These are phyloP conservation scores for Drosophila prosaltans DNA, from an alignment of 1,140 invertebrate species.

Conservation along the genomic window DNA sequence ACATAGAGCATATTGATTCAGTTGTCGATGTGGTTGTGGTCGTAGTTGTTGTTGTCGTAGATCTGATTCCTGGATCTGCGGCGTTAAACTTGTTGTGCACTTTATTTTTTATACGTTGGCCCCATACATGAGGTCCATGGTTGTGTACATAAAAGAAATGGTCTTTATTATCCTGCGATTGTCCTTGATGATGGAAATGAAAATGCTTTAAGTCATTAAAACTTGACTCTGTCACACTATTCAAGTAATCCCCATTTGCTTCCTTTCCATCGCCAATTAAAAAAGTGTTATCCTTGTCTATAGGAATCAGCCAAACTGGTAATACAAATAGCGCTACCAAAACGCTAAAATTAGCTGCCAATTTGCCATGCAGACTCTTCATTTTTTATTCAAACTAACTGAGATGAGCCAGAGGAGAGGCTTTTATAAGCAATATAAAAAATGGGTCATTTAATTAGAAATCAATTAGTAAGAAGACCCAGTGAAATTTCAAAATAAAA, in stretches of 20 bases:
- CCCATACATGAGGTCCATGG: conserved; percentile 11
- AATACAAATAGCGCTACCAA: conserved; percentile 33
- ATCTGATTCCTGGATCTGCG: not conserved
- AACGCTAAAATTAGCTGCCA: conserved; percentile 14
- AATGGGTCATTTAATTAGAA: conserved; percentile 37
- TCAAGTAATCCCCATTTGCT: not conserved
- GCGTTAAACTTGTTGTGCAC: not conserved
- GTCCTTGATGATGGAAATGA: not conserved
- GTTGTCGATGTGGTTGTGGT: not conserved
- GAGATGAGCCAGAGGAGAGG: not conserved
- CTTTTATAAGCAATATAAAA: conserved; percentile 34
- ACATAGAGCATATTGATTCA: too few relatives aligned
- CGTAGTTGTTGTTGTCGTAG: not conserved
- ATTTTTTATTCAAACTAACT: conserved; percentile 17
- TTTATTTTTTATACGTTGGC: conserved; percentile 35
- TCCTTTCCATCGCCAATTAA: not conserved
- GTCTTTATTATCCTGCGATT: conserved; percentile 13
- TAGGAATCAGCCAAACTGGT: conserved; percentile 31
- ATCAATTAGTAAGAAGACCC: conserved; percentile 37
- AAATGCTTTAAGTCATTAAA: not conserved
- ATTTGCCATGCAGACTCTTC: conserved; percentile 12
- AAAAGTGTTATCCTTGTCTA: conserved; percentile 6
- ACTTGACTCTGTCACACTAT: not conserved
- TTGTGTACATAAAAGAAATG: conserved; percentile 1
- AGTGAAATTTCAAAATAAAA: conserved; percentile 18